phyloP scores from a whole-genome alignment of 2,113 vertebrate genomes.

The Mastomys coucha region DNA sequence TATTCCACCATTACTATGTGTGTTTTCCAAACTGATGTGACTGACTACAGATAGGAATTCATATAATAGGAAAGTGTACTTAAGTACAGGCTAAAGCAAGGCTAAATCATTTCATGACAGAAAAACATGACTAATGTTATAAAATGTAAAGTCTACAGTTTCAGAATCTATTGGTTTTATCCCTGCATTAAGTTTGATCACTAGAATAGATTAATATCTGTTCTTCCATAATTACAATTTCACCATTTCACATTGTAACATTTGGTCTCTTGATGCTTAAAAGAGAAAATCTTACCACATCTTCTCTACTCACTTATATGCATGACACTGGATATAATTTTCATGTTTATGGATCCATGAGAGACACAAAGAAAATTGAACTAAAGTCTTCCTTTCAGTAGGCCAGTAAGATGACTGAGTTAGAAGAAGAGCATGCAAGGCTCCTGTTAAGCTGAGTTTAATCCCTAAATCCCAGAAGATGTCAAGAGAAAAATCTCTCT shows the following conservation, averaged over 20 bases:
- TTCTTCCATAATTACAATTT: slow-evolving; percentile 33
- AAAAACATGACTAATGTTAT: not conserved
- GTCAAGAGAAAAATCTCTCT: not conserved
- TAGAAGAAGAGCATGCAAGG: not conserved
- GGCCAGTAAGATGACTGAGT: not conserved
- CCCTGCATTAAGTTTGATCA: slow-evolving; percentile 21
- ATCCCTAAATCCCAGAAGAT: no score
- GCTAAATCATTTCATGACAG: not conserved
- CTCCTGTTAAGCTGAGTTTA: not conserved
- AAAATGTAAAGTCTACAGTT: not conserved
- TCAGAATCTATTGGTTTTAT: slow-evolving; percentile 49
- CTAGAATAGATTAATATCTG: not conserved
- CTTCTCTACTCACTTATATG: not conserved
- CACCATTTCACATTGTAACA: slow-evolving; percentile 35
- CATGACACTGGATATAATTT: not conserved
- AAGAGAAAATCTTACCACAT: not conserved
- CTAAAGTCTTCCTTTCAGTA: not conserved
- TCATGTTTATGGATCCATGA: not conserved
- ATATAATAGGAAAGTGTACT: not conserved
- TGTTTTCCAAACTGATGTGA: not conserved
- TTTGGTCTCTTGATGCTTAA: not conserved
- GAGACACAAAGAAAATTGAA: slow-evolving; percentile 9
- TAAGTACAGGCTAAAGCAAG: not conserved
- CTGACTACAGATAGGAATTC: not conserved
- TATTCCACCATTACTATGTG: not conserved